Evolutionary conservation across 2,888 invertebrate species (phyloP).

Genomic region (Zaprionus lineosus): DNA sequence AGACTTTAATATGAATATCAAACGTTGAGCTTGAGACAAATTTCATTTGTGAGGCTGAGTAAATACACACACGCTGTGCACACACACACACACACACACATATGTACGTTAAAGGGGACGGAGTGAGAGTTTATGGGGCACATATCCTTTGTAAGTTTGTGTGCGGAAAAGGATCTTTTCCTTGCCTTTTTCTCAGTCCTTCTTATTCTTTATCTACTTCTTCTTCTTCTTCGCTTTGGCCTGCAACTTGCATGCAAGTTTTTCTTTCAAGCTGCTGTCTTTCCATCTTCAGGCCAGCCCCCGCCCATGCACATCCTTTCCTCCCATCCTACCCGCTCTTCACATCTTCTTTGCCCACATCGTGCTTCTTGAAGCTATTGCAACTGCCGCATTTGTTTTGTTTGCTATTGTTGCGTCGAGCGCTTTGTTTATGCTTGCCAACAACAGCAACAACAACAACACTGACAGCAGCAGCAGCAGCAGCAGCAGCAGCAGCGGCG

Average conservation of each 20-base stretch:
- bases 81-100: conserved; percentile 31
- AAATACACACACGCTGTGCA: conserved; percentile 54
- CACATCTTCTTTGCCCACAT: too few relatives aligned
- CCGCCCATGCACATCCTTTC: background rate
- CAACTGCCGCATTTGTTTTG: conserved; percentile 63
- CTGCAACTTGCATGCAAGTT: conserved; percentile 59
- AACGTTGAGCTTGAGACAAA: conserved; percentile 48
- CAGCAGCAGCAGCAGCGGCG: background rate
- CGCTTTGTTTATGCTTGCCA: conserved; percentile 67
- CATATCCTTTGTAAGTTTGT: conserved; percentile 24
- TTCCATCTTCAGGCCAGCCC: conserved; percentile 4
- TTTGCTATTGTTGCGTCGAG: conserved; percentile 48
- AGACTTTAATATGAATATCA: conserved; percentile 48
- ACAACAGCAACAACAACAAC: background rate
- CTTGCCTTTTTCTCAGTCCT: conserved; percentile 12
- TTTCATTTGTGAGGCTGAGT: too few relatives aligned
- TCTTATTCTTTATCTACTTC: conserved; percentile 1
- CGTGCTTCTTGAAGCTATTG: conserved; percentile 21
- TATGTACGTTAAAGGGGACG: background rate
- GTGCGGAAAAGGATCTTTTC: conserved; percentile 31
- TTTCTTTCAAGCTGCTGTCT: conserved; percentile 50
- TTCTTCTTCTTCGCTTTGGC: conserved; percentile 35
- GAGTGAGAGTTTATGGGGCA: conserved; percentile 4
- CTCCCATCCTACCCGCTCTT: background rate
- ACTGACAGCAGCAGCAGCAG: background rate